phyloP scores from a whole-genome alignment of 1,140 invertebrate species.

The Leptinotarsa lineolata region DNA sequence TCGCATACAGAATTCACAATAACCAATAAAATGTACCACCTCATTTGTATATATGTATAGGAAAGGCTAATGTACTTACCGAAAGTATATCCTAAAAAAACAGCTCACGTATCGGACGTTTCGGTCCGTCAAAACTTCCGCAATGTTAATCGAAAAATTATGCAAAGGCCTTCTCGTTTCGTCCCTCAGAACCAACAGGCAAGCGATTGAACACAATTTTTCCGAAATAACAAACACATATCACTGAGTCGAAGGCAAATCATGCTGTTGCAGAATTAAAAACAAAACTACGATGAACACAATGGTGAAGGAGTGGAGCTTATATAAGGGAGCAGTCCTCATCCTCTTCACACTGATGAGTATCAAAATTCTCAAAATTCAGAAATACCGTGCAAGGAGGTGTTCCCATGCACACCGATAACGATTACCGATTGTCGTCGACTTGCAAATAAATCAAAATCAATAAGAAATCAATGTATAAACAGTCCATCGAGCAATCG shows the following conservation, averaged over 20 bases:
- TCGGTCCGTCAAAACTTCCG: not conserved
- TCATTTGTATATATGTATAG: not conserved
- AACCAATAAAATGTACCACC: constrained; percentile 10
- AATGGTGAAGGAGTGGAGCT: constrained; percentile 18
- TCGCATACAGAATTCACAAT: not conserved
- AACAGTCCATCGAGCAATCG: constrained; percentile 9
- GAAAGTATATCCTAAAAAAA: not conserved
- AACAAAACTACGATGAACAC: constrained; percentile 7
- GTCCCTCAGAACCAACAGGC: not conserved
- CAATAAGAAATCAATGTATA: constrained; percentile 10
- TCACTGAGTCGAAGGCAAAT: constrained; percentile 5
- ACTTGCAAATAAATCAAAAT: not conserved
- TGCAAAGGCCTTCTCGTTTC: not conserved
- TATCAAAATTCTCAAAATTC: not conserved
- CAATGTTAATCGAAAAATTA: constrained; percentile 4
- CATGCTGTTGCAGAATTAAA: constrained; percentile 10
- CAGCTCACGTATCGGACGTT: constrained; percentile 7
- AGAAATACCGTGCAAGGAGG: not conserved
- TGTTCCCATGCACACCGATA: not conserved
- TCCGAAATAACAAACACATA: constrained; percentile 1
- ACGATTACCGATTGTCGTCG: not conserved
- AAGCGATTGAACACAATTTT: constrained; percentile 13
- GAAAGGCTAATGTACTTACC: constrained; percentile 6
- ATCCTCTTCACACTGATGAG: not conserved
- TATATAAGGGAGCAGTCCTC: constrained; percentile 1